Percentiles rank a stretch among this genome's conserved stretches.
These are phyloP conservation scores for Petrosia ficiformis DNA, from an alignment of 37 sponge, comb jelly and placozoan genomes.

Conservation along the genomic window DNA sequence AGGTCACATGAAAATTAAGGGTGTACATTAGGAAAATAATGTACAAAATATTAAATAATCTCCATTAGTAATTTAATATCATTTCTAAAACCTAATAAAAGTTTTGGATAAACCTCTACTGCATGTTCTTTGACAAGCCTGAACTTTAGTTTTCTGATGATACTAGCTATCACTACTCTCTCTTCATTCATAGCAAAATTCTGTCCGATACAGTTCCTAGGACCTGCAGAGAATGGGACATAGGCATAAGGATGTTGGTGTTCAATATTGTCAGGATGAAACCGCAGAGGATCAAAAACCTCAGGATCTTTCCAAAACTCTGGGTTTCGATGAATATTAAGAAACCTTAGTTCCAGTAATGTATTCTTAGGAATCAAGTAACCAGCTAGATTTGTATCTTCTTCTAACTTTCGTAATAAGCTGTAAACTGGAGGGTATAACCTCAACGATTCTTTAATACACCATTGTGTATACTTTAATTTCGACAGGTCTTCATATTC, in stretches of 20 bases:
- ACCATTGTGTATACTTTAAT: constrained; percentile 50
- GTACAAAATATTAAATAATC: no score
- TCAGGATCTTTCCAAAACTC: constrained; percentile 65
- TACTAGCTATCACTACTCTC: no score
- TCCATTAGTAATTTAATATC: constrained; percentile 48
- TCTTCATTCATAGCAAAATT: no score
- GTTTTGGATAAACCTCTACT: constrained; percentile 14
- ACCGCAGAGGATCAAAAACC: constrained; percentile 71
- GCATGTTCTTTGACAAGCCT: constrained; percentile 12
- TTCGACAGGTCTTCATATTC: constrained; percentile 42
- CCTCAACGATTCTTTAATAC: no score
- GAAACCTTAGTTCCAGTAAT: constrained; percentile 15
- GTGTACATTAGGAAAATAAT: no score
- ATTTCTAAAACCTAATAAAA: constrained; percentile 24
- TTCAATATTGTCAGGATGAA: constrained; percentile 32
- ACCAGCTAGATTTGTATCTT: constrained; percentile 40
- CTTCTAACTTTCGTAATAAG: constrained; percentile 19
- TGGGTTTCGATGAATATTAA: constrained; percentile 33
- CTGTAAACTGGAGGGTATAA: constrained; percentile 58
- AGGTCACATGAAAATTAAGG: no score
- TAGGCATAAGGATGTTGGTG: constrained; percentile 53
- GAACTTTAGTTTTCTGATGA: no score
- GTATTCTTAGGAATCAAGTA: constrained; percentile 50
- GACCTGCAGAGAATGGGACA: constrained; percentile 81
- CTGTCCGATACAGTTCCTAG: no score